Conservation (phyloP, 2,888 invertebrate species). For the Odontothrips loti region DNA sequence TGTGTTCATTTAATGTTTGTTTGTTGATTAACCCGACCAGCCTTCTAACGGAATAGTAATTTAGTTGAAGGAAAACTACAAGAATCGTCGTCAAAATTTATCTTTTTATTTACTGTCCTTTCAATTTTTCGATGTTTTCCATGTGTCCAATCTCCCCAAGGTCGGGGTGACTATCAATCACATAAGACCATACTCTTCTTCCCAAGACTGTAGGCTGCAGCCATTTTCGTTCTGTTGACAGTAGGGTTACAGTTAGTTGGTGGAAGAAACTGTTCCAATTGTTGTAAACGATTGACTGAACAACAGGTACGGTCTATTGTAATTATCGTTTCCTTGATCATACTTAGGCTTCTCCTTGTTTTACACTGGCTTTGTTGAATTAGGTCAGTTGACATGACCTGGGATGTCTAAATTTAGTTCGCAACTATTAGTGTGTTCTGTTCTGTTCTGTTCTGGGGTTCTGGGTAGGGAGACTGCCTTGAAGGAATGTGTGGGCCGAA, state of each 20-base stretch:
- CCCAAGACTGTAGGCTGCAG: not conserved
- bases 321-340: not conserved
- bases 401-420: constrained; percentile 3
- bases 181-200: not conserved
- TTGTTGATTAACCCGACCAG: no score
- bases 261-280: not conserved
- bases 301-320: not conserved
- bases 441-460: no score
- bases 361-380: not conserved
- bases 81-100: no score
- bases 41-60: no score
- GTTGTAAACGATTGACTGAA: not conserved
- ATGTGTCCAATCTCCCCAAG: not conserved
- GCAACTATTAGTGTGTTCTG: not conserved
- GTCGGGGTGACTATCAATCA: not conserved
- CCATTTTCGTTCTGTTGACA: constrained; percentile 5
- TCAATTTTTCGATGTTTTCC: not conserved
- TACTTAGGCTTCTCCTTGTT: not conserved
- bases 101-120: not conserved
- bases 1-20: no score
- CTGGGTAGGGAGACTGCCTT: not conserved
- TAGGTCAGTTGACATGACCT: constrained; percentile 18
- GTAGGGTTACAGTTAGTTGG: not conserved
- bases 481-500: not conserved
- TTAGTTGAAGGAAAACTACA: no score